Evolutionary conservation across 2,888 invertebrate genomes (phyloP).

Genomic region (Macropis europaea): DNA sequence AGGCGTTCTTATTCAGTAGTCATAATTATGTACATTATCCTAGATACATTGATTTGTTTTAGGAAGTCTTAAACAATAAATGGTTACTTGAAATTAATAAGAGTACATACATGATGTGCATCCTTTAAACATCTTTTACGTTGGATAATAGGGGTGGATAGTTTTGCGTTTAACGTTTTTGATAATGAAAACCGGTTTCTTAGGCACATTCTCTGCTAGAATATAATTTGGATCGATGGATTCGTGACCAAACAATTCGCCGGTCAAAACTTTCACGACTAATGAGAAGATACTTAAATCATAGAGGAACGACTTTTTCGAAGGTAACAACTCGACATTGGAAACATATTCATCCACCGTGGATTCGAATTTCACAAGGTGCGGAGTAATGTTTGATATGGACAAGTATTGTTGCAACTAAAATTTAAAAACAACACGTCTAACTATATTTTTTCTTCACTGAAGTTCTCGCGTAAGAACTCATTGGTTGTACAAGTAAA

Average conservation of each 20-base stretch:
- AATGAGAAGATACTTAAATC: constrained; percentile 58
- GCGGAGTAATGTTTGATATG: constrained; percentile 62
- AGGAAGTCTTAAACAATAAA: neutral
- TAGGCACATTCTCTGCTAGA: constrained; percentile 61
- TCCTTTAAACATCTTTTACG: neutral
- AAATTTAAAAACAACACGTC: constrained; percentile 23
- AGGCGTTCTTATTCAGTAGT: constrained; percentile 44
- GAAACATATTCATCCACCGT: constrained; percentile 62
- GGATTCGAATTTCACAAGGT: constrained; percentile 62
- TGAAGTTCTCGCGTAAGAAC: constrained; percentile 1
- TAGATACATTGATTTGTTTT: constrained; percentile 1
- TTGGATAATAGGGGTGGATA: constrained; percentile 6
- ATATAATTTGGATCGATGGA: constrained; percentile 58
- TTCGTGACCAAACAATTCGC: constrained; percentile 68
- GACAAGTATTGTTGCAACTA: constrained; percentile 71
- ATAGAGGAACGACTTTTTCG: constrained; percentile 19
- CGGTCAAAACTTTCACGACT: constrained; percentile 67
- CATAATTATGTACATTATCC: constrained; percentile 51
- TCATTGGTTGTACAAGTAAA: constrained; percentile 5
- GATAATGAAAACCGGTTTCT: constrained; percentile 71
- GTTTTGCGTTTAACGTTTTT: constrained; percentile 64
- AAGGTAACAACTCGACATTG: constrained; percentile 54
- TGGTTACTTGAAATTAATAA: neutral
- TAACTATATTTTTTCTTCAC: neutral
- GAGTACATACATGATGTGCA: neutral